Base-by-base conservation (phyloP, 2,113 vertebrate genomes). In the Caloenas nicobarica region DNA sequence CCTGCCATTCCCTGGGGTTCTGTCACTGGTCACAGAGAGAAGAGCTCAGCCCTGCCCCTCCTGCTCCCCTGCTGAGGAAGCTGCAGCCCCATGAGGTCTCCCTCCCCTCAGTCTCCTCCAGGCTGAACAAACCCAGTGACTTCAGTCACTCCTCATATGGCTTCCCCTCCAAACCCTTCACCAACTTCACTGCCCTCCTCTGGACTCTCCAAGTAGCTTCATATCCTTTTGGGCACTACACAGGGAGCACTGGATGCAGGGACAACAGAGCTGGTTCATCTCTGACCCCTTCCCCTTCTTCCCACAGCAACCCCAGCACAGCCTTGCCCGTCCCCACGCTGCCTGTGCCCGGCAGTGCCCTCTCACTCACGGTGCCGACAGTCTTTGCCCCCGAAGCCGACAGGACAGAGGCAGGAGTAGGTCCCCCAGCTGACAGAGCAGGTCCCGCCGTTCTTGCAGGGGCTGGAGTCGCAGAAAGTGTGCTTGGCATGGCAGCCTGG, bases 351-450 rank as follows among this genome's bases (percentile, higher is more conserved):
- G 69, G 79, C 66, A 91, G 69, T 3, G 0, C 58, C 88, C 29
- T 3, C 33, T 82, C 81, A 97, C 98, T 99, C 97, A 99, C 99
- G 97, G 23, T 99, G 98, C 73, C 97, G 98, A 96, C 99, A 99
- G 96, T 99, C 99, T 96, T 99, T 99, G 87, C 99, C 99, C 89
- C 99, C 99, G 3, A 99, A 99, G 76, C 99, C 99, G 44, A 99
- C 96, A 4, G 99, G 99, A 93, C 99, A 99, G 96, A 99, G 98
- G 44, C 99, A 99, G 95, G 98, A 98, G 94, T 98, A 99, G 23
- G 99, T 99, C n/a, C 99, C 99, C 99, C 99, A 99, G 97, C 98
- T 99, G 91, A 99, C 98, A 12, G 98, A 98, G 97, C 99, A 99
- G 54, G 98, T 98, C 72, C 99, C 99, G 1, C 98, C 99, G 0